Evolutionary conservation across 2,888 invertebrate species (phyloP).

Genomic region (Zelleria hepariella): DNA sequence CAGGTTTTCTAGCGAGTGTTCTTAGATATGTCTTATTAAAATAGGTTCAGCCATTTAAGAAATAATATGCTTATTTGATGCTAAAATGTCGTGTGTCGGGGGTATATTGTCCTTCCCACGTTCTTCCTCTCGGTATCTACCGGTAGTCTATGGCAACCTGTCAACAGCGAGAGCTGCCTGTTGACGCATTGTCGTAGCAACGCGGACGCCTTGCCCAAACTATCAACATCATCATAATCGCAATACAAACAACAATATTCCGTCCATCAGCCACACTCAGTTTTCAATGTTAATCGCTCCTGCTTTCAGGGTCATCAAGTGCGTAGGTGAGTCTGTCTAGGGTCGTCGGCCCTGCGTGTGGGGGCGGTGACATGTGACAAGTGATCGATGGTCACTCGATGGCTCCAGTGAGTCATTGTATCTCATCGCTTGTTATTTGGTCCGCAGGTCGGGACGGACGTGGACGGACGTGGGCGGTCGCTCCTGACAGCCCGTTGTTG

Average conservation of each 20-base stretch:
- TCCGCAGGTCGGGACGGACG: not conserved
- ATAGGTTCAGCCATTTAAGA: too few relatives aligned
- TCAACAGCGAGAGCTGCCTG: slow-evolving; percentile 27
- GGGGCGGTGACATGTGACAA: not conserved
- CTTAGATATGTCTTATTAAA: too few relatives aligned
- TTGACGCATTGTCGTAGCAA: slow-evolving; percentile 35
- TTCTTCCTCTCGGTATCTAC: not conserved
- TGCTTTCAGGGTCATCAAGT: not conserved
- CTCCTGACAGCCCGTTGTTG: too few relatives aligned
- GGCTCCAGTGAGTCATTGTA: not conserved
- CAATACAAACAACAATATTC: not conserved
- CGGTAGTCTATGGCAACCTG: not conserved
- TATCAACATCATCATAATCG: not conserved
- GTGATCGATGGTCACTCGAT: slow-evolving; percentile 7
- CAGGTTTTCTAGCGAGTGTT: too few relatives aligned
- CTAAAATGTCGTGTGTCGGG: too few relatives aligned
- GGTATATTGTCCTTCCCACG: too few relatives aligned
- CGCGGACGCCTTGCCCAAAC: slow-evolving; percentile 8
- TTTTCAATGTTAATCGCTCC: not conserved
- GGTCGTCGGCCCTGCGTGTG: slow-evolving; percentile 1
- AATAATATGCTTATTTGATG: too few relatives aligned
- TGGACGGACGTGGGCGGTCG: too few relatives aligned
- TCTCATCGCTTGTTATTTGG: not conserved
- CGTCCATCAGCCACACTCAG: not conserved
- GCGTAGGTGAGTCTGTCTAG: not conserved